Evolutionary conservation across 2,113 vertebrate genomes (phyloP), one percentile per base, ranked within the genome.

Genomic region (Semicossyphus pulcher): DNA sequence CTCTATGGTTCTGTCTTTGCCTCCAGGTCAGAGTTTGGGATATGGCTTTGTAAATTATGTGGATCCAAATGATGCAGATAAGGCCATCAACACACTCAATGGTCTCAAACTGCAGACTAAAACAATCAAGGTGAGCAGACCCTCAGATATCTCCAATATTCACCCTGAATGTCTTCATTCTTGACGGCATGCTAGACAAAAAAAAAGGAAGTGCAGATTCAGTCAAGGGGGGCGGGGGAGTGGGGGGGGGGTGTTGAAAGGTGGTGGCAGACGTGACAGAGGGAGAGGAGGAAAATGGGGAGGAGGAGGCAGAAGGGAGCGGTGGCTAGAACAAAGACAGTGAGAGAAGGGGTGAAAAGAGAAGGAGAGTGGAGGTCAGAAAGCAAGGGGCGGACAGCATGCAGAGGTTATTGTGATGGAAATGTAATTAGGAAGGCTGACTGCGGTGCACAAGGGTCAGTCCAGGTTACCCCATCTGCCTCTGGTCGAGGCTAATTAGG

Each of bases 11-110:
- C 26, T 29, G 11, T 72, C 29, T 85, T 52, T 66, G 54, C 76
- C 34, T 83, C 26, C 92, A 98, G 97, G 97, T 72, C 97, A 98
- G 92, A 98, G 97, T 91, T 92, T 98, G 83, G 97, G 97, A 74
- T 98, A 99, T 0, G 97, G 97, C 68, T 99, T 99, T 62, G 97
- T 99, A 84, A 99, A 98, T 89, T 99, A 98, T 5, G 96, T 97
- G 44, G 97, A 99, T 86, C 96, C 97, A 59, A 98, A 96, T 4
- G 97, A 99, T 8, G 97, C 97, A 0, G 97, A 98, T 90, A 96
- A 97, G 92, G 97, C 97, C 88, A 98, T 99, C 92, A 97, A 96
- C 92, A 97, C 97, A 62, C 96, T 99, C 78, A 99, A 98, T 23
- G 97, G 97, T 76, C 97, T 98, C 80, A 98, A 98, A 85, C 91